phyloP scores from a whole-genome alignment of 2,888 invertebrate genomes.

The Coelogynopora nodosa region DNA sequence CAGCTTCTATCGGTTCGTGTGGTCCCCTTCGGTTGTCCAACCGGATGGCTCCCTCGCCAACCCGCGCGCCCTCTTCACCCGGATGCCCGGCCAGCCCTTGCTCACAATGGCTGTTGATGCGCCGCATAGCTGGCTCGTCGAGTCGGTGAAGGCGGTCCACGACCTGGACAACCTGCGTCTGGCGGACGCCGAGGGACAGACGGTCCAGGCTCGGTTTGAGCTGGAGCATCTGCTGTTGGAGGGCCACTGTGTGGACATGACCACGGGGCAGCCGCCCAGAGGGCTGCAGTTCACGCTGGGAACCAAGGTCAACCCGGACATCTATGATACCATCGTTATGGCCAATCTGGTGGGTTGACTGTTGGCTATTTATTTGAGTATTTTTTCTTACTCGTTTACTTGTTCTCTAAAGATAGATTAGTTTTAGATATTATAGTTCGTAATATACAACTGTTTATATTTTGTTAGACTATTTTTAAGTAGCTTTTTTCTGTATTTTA shows the following conservation, averaged over 20 bases:
- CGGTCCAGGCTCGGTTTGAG: constrained; percentile 79
- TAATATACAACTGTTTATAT: too few relatives aligned
- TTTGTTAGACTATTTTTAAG: too few relatives aligned
- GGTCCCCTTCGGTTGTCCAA: constrained; percentile 26
- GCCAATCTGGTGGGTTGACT: constrained; percentile 73
- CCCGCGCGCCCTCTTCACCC: constrained; percentile 72
- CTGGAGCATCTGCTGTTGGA: constrained; percentile 87
- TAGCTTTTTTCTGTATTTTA: too few relatives aligned
- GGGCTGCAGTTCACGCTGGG: constrained; percentile 87
- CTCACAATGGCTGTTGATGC: constrained; percentile 82
- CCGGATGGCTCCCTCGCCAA: constrained; percentile 29
- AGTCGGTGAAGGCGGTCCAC: constrained; percentile 72
- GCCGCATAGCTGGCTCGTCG: constrained; percentile 65
- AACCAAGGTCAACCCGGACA: constrained; percentile 66
- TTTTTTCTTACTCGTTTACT: too few relatives aligned
- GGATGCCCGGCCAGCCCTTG: constrained; percentile 83
- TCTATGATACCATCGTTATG: constrained; percentile 93
- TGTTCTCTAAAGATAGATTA: too few relatives aligned
- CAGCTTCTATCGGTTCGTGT: constrained; percentile 44
- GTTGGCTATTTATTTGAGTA: too few relatives aligned
- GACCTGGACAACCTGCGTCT: constrained; percentile 94
- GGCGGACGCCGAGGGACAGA: constrained; percentile 71
- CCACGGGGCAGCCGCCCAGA: constrained; percentile 84
- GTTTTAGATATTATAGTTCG: too few relatives aligned
- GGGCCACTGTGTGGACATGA: constrained; percentile 86